These are phyloP conservation scores for Clunio marinus DNA, from an alignment of 2,888 invertebrate genomes.

Conservation along the genomic window DNA sequence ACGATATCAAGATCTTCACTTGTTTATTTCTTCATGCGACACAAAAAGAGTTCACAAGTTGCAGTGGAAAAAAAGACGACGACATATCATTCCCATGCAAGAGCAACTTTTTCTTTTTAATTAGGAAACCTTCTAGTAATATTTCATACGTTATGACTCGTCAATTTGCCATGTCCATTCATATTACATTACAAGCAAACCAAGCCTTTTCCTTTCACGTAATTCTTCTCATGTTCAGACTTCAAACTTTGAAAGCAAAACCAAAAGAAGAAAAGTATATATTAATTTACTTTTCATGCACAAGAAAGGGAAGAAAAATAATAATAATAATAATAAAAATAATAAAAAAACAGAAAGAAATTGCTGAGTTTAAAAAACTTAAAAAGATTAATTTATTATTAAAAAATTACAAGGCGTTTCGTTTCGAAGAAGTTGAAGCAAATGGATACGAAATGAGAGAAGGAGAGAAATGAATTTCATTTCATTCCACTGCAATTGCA, in stretches of 20 bases:
- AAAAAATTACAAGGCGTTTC: no score
- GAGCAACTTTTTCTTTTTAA: conserved; percentile 1
- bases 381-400: no score
- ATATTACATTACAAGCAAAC: not conserved
- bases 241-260: not conserved
- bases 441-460: not conserved
- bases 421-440: not conserved
- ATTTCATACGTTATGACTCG: not conserved
- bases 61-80: no score
- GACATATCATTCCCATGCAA: no score
- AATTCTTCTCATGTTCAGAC: not conserved
- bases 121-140: not conserved
- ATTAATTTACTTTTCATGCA: no score
- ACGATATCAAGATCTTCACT: not conserved
- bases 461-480: no score
- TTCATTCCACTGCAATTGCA: no score
- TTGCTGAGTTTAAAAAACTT: no score
- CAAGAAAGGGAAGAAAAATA: not conserved
- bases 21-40: not conserved
- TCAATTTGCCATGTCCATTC: conserved; percentile 10
- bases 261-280: no score
- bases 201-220: not conserved
- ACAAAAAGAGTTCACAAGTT: not conserved
- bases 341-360: no score
- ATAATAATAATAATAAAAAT: no score